Percentiles rank a stretch among this genome's conserved stretches.
Evolutionary conservation across 2,888 invertebrate genomes (phyloP).

Genomic region (Acholoe squamosa): DNA sequence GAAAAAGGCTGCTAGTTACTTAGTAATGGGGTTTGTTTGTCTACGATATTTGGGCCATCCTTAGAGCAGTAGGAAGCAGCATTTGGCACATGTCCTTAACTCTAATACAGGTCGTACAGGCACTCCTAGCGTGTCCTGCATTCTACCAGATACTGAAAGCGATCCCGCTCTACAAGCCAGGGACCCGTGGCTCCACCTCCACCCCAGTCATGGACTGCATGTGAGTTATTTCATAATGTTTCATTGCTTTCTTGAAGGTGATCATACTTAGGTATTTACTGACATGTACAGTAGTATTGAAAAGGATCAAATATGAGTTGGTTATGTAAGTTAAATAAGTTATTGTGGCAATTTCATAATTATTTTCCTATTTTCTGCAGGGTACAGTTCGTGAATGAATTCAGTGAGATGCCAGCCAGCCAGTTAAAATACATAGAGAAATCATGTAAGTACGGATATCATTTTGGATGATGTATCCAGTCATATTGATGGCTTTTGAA

Average conservation of each 20-base stretch:
- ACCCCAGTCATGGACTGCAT: slow-evolving; percentile 95
- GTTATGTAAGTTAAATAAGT: too few species aligned
- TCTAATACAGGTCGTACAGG: slow-evolving; percentile 89
- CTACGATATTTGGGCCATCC: too few species aligned
- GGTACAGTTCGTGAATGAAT: slow-evolving; percentile 80
- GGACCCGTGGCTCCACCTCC: slow-evolving; percentile 78
- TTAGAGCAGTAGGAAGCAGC: background rate
- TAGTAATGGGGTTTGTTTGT: too few species aligned
- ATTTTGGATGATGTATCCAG: too few species aligned
- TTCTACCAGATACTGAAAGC: slow-evolving; percentile 95
- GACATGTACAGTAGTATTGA: too few species aligned
- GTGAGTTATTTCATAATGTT: slow-evolving; percentile 86
- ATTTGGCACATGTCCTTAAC: slow-evolving; percentile 51
- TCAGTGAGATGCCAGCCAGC: slow-evolving; percentile 71
- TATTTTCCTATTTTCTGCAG: slow-evolving; percentile 71
- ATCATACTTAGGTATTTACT: too few species aligned
- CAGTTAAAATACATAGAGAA: slow-evolving; percentile 57
- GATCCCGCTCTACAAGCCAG: slow-evolving; percentile 86
- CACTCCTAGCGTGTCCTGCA: slow-evolving; percentile 95
- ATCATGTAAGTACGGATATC: slow-evolving; percentile 58
- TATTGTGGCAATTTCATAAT: background rate
- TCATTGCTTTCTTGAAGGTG: too few species aligned
- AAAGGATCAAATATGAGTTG: too few species aligned
- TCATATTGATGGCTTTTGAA: too few species aligned
- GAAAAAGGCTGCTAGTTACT: too few species aligned